These are phyloP conservation scores for Hedya salicella DNA, from an alignment of 2,888 invertebrate species.

Conservation along the genomic window DNA sequence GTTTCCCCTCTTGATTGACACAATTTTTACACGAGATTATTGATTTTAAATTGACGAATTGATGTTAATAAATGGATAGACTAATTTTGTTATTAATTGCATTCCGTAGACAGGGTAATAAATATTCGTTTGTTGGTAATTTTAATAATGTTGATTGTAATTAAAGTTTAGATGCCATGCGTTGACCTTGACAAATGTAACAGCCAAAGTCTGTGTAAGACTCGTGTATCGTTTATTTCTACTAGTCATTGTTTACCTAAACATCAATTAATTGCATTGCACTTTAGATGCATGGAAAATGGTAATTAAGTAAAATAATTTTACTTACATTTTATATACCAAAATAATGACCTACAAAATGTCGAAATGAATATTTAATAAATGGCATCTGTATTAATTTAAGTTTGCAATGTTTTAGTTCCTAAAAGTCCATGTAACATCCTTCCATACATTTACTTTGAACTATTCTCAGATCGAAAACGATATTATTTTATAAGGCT, in stretches of 20 bases:
- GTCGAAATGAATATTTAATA: background rate
- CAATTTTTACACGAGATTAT: slow-evolving; percentile 14
- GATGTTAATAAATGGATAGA: slow-evolving; percentile 25
- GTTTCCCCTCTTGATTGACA: slow-evolving; percentile 7
- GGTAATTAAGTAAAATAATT: background rate
- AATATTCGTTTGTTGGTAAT: slow-evolving; percentile 16
- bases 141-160: slow-evolving; percentile 19
- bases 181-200: slow-evolving; percentile 15
- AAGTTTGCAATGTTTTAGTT: slow-evolving; percentile 6
- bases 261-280: background rate
- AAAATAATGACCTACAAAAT: background rate
- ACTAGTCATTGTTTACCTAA: slow-evolving; percentile 7
- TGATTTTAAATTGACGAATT: slow-evolving; percentile 11
- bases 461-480: slow-evolving; percentile 4
- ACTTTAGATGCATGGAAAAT: background rate
- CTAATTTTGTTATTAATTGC: slow-evolving; percentile 25
- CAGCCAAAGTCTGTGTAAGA: slow-evolving; percentile 1
- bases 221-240: slow-evolving; percentile 14
- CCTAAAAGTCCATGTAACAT: slow-evolving; percentile 29
- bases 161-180: slow-evolving; percentile 23
- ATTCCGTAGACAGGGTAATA: slow-evolving; percentile 41
- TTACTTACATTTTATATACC: background rate
- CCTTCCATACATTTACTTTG: slow-evolving; percentile 29
- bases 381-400: background rate
- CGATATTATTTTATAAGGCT: slow-evolving; percentile 28